Evolutionary conservation across 2,797 vertebrate species (phyloP).

Genomic region (Selene dorsalis): DNA sequence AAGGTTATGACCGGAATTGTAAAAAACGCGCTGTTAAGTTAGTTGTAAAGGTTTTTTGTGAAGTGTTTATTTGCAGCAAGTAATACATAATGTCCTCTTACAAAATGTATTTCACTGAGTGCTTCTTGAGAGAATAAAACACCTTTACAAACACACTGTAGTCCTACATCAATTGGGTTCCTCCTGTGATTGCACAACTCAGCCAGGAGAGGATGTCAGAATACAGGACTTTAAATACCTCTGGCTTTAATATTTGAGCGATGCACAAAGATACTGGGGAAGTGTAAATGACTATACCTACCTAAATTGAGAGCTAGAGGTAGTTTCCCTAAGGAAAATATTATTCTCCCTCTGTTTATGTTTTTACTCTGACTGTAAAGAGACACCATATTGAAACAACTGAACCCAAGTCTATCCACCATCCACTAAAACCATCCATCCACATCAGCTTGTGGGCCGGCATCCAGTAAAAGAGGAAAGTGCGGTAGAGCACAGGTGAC

Average conservation of each 20-base stretch:
- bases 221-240: not conserved
- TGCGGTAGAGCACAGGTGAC: not conserved
- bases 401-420: not conserved
- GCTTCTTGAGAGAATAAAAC: not conserved
- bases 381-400: conserved; percentile 1
- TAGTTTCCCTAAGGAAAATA: too few relatives aligned
- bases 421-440: not conserved
- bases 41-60: not conserved
- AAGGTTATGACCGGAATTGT: not conserved
- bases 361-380: not conserved
- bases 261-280: not conserved
- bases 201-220: conserved; percentile 47
- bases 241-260: not conserved
- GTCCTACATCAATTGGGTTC: not conserved
- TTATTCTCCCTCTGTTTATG: not conserved
- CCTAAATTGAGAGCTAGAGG: not conserved
- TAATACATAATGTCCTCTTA: not conserved
- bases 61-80: not conserved
- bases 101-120: not conserved
- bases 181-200: conserved; percentile 17
- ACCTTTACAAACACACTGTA: not conserved
- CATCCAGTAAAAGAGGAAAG: not conserved
- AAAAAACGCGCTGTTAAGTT: not conserved
- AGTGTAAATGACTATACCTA: not conserved
- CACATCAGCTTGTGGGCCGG: not conserved